A percentile compares a stretch with the other conserved stretches of the same genome.
phyloP scores from a whole-genome alignment of 1,140 invertebrate genomes.

The Epicauta chinensis region DNA sequence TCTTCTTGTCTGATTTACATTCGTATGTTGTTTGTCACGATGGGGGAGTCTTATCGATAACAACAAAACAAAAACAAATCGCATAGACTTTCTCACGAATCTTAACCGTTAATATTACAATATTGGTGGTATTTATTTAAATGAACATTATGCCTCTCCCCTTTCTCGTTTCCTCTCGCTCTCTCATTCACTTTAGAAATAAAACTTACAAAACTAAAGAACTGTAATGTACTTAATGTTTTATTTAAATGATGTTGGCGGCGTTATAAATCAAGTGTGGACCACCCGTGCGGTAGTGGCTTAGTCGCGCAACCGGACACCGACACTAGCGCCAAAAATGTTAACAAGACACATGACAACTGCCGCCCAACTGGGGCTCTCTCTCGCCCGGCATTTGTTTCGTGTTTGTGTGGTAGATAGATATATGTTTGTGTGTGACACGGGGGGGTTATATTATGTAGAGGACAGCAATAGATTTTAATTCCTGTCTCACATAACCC shows the following conservation, averaged over 20 bases:
- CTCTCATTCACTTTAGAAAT: not conserved
- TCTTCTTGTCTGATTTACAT: constrained; percentile 1
- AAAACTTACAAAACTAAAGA: not conserved
- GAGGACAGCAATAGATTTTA: too few species aligned
- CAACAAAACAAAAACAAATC: too few species aligned
- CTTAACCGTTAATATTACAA: too few species aligned
- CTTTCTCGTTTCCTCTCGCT: too few species aligned
- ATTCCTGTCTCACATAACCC: too few species aligned
- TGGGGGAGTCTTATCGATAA: not conserved
- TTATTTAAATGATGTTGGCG: constrained; percentile 41
- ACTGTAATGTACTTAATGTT: constrained; percentile 24
- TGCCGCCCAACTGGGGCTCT: constrained; percentile 24
- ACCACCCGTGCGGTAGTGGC: constrained; percentile 36
- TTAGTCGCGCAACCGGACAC: constrained; percentile 33
- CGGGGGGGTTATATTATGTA: too few species aligned
- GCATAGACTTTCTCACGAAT: too few species aligned
- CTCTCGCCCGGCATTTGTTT: too few species aligned
- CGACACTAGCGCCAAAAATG: constrained; percentile 42
- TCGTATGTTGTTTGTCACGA: constrained; percentile 8
- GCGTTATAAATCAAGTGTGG: constrained; percentile 39
- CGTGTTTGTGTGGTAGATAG: too few species aligned
- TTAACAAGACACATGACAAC: constrained; percentile 44
- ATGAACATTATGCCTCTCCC: too few species aligned
- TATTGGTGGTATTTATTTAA: too few species aligned
- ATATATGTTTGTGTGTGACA: too few species aligned